Percentiles rank a stretch among this genome's conserved stretches.
Conservation (phyloP, 1,140 invertebrate species). For the Lepidurus couesii region DNA sequence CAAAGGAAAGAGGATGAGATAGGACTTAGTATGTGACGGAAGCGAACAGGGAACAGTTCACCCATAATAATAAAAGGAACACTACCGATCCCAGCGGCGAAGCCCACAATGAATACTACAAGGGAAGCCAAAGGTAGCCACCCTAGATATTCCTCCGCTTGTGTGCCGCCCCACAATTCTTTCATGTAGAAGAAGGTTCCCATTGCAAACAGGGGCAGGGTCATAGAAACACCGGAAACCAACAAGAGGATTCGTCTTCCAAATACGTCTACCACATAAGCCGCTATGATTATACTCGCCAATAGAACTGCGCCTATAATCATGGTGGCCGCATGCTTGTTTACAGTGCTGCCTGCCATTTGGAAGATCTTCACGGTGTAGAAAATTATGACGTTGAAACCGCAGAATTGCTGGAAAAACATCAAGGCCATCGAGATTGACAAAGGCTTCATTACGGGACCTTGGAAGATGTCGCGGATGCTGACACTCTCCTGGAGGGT, state of each 20-base stretch:
- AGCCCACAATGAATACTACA: conserved; percentile 49
- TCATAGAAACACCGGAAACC: conserved; percentile 47
- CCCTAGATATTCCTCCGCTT: conserved; percentile 39
- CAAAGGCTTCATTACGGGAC: conserved; percentile 30
- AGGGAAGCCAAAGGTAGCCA: conserved; percentile 48
- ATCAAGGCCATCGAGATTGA: conserved; percentile 46
- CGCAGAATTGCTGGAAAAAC: conserved; percentile 61
- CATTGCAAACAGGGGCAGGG: conserved; percentile 56
- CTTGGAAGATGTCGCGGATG: conserved; percentile 25
- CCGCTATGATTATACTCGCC: conserved; percentile 59
- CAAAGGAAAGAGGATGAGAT: conserved; percentile 28
- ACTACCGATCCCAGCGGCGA: conserved; percentile 40
- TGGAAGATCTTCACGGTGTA: conserved; percentile 56
- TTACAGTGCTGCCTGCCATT: conserved; percentile 40
- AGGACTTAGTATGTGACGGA: conserved; percentile 29
- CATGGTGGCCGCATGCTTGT: conserved; percentile 45
- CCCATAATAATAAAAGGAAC: conserved; percentile 65
- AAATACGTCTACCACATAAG: conserved; percentile 56
- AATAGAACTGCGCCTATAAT: conserved; percentile 73
- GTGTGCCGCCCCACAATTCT: conserved; percentile 29
- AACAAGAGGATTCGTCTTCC: conserved; percentile 52
- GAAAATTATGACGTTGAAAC: conserved; percentile 61
- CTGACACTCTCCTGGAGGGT: conserved; percentile 16
- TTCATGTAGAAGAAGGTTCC: conserved; percentile 32
- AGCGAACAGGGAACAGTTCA: conserved; percentile 53